Percentiles rank a stretch among this genome's conserved stretches.
Evolutionary conservation across 2,888 invertebrate genomes (phyloP).

Genomic region (Muscina levida): DNA sequence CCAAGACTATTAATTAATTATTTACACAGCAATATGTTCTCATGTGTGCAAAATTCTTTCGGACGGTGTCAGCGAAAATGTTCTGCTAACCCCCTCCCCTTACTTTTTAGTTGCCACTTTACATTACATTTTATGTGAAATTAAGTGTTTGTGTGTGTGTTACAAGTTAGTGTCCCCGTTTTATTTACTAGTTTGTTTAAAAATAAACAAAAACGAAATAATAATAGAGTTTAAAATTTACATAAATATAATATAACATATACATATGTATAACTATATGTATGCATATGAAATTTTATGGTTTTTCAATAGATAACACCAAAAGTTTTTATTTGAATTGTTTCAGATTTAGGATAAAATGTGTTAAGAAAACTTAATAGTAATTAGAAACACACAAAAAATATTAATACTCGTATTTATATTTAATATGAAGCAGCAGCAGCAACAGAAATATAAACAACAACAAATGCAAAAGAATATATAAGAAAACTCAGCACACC

Average conservation of each 20-base stretch:
- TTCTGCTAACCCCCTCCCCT: background rate
- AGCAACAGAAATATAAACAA: conserved; percentile 11
- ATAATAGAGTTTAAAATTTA: background rate
- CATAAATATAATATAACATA: conserved; percentile 11
- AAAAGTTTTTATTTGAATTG: conserved; percentile 15
- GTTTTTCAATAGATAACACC: background rate
- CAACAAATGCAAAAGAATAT: conserved; percentile 24
- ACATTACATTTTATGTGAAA: conserved; percentile 13
- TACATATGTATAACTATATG: background rate
- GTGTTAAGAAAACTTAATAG: too few relatives aligned
- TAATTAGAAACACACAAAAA: background rate
- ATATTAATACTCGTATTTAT: conserved; percentile 29
- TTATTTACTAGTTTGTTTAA: background rate
- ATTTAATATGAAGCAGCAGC: too few relatives aligned
- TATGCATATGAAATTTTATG: too few relatives aligned
- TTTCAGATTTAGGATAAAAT: background rate
- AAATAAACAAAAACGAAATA: conserved; percentile 3
- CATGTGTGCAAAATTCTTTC: too few relatives aligned
- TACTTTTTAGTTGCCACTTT: too few relatives aligned
- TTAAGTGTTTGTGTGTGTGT: conserved; percentile 21
- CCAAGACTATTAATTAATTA: too few relatives aligned
- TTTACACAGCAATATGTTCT: too few relatives aligned
- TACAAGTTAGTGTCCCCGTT: conserved; percentile 29
- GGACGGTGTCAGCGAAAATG: too few relatives aligned
- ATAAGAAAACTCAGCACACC: conserved; percentile 66